Base-by-base conservation (phyloP, 1,140 invertebrate genomes). In the Rhagoletis pomonella region DNA sequence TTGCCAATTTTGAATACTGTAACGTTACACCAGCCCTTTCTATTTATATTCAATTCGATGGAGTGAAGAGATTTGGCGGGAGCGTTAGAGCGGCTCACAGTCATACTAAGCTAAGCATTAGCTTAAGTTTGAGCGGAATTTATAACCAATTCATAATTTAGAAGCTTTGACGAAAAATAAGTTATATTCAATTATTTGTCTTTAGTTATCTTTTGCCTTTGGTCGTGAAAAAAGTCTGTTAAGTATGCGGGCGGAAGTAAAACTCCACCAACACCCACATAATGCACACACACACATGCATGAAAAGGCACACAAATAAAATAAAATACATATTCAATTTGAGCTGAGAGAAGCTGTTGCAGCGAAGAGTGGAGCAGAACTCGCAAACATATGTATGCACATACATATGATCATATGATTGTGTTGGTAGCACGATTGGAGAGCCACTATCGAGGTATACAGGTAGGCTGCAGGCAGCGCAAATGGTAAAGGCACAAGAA, bases 211-310 rank as follows among this genome's bases (percentile, higher is more conserved):
- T 55, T 47, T 81, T 58, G 7, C n/a, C 6, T 81, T 17, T 55
- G 1, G 14, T 4, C 55, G 44, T 55, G 19, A 81, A 17, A 55
- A 81, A 58, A 55, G 9, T 81, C 19, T 17, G 73, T n/a, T 29
- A 62, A 7, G 60, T n/a, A 55, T 55, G 44, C 73, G 17, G 6
- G 9, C 3, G 47, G 12, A 81, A 67, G 39, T 29, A 58, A 29
- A 81, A 55, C n/a, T 42, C n/a, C n/a, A 81, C 47, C 73, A 50
- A 77, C 73, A 81, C 73, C 73, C 44, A 81, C 67, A 73, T 17
- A 12, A 47, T 47, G 12, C 60, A 62, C 60, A 62, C 60, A 62
- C 60, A 62, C 1, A 4, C 4, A 62, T 47, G 7, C 4, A 6
- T 1, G 42, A 73, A 14, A 7, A 55, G 44, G 67, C 10, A 42